phyloP scores from a whole-genome alignment of 2,113 vertebrate genomes.

The Irena cyanogastra region DNA sequence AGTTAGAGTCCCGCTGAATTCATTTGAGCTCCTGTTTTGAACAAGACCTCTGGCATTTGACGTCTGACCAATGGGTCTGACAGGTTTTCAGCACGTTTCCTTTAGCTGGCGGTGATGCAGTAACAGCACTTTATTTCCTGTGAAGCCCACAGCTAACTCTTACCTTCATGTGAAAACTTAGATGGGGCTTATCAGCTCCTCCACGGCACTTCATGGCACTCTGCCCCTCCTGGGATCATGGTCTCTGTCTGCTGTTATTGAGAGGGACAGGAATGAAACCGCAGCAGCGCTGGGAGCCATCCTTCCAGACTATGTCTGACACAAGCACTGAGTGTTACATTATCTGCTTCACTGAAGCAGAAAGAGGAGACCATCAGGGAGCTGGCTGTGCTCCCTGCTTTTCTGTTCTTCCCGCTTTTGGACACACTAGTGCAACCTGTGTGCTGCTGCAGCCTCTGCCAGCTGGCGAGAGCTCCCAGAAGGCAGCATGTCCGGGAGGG shows the following conservation, averaged over 20 bases:
- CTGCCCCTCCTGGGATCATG: neutral
- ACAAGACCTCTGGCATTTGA: neutral
- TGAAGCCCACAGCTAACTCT: neutral
- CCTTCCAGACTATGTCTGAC: neutral
- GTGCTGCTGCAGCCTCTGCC: neutral
- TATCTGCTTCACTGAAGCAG: conserved; percentile 27
- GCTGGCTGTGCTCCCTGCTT: conserved; percentile 2
- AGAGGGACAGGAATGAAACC: neutral
- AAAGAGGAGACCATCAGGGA: conserved; percentile 10
- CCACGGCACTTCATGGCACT: neutral
- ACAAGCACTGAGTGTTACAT: neutral
- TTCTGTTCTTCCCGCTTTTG: neutral
- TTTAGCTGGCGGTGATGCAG: neutral
- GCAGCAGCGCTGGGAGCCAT: neutral
- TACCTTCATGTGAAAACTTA: neutral
- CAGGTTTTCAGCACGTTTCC: neutral
- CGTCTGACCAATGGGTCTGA: neutral
- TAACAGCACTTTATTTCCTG: neutral
- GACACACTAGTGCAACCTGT: neutral
- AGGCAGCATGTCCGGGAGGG: neutral
- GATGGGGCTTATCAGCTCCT: neutral
- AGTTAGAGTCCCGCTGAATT: neutral
- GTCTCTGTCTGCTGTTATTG: neutral
- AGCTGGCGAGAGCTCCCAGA: neutral
- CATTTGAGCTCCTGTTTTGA: neutral